A percentile compares a stretch with the other conserved stretches of the same genome.
phyloP scores from a whole-genome alignment of 2,888 invertebrate genomes.

The Caenorhabditis zanzibari region DNA sequence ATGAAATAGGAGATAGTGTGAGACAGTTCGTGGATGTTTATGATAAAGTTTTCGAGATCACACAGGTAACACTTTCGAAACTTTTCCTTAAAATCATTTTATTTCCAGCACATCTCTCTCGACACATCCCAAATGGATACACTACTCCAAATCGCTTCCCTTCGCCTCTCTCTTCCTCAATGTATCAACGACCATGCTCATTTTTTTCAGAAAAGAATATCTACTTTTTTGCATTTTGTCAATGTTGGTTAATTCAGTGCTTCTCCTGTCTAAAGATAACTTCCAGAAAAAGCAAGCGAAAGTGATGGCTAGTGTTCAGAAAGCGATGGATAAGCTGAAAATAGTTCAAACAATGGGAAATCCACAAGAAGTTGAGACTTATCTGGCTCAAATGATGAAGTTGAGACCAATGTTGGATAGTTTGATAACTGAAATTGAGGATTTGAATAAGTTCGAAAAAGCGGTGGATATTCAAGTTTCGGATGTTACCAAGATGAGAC shows the following conservation, averaged over 20 bases:
- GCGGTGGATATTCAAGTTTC: conserved; percentile 73
- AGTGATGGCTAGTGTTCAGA: conserved; percentile 67
- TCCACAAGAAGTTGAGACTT: conserved; percentile 68
- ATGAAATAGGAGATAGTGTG: conserved; percentile 71
- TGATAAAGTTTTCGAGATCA: conserved; percentile 76
- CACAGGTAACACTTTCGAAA: conserved; percentile 68
- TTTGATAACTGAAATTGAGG: conserved; percentile 73
- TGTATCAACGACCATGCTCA: conserved; percentile 70
- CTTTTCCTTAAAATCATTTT: background rate
- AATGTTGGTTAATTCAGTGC: conserved; percentile 43
- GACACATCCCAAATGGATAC: conserved; percentile 72
- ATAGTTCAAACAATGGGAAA: conserved; percentile 72
- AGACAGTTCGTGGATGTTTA: conserved; percentile 71
- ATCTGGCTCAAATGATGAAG: conserved; percentile 67
- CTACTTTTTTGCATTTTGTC: conserved; percentile 70
- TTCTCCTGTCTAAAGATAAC: background rate
- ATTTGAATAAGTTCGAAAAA: conserved; percentile 77
- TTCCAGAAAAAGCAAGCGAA: conserved; percentile 72
- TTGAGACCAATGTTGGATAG: conserved; percentile 73
- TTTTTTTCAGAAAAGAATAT: conserved; percentile 72
- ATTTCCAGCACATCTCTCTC: conserved; percentile 66
- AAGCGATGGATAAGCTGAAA: conserved; percentile 72
- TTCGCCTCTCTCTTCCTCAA: conserved; percentile 68
- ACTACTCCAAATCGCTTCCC: conserved; percentile 67
- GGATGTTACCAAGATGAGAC: conserved; percentile 73